These are phyloP conservation scores for Drosophila varians DNA, from an alignment of 1,140 invertebrate species.

Conservation along the genomic window DNA sequence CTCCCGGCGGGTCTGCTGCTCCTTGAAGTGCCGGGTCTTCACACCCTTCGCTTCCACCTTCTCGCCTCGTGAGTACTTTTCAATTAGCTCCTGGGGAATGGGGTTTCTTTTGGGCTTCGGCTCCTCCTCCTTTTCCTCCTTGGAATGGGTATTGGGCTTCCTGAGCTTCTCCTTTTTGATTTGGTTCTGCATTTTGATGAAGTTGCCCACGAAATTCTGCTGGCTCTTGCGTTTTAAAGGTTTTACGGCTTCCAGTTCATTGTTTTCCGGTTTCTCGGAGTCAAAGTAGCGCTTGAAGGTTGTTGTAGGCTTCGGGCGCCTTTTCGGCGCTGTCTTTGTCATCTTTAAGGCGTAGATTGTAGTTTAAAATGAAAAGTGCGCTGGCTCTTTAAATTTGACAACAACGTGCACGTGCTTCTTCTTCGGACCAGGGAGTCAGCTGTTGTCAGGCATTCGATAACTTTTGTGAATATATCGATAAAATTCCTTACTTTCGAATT, in stretches of 20 bases:
- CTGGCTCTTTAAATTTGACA: background rate
- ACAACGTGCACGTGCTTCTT: slow-evolving; percentile 48
- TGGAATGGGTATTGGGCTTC: background rate
- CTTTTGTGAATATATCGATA: background rate
- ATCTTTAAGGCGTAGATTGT: slow-evolving; percentile 5
- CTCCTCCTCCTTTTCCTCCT: background rate
- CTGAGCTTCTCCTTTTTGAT: slow-evolving; percentile 11
- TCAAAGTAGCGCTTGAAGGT: slow-evolving; percentile 54
- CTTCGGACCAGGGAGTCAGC: slow-evolving; percentile 13
- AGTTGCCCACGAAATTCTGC: slow-evolving; percentile 60
- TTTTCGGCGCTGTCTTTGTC: slow-evolving; percentile 49
- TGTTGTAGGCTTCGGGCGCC: slow-evolving; percentile 35
- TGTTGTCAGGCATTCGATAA: background rate
- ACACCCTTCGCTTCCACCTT: slow-evolving; percentile 86
- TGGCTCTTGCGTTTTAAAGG: slow-evolving; percentile 31
- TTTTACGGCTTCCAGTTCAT: slow-evolving; percentile 35
- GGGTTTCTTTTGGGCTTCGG: slow-evolving; percentile 30
- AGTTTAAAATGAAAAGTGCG: too few species aligned
- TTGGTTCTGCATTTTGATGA: slow-evolving; percentile 53
- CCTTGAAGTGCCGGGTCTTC: slow-evolving; percentile 86
- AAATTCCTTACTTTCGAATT: background rate
- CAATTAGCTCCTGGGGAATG: slow-evolving; percentile 83
- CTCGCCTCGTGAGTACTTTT: slow-evolving; percentile 87
- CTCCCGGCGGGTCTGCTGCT: slow-evolving; percentile 88
- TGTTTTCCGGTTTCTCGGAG: background rate